Percentiles rank a stretch among this genome's conserved stretches.
Evolutionary conservation across 2,797 vertebrate species (phyloP).

Genomic region (Chaunax sp.): DNA sequence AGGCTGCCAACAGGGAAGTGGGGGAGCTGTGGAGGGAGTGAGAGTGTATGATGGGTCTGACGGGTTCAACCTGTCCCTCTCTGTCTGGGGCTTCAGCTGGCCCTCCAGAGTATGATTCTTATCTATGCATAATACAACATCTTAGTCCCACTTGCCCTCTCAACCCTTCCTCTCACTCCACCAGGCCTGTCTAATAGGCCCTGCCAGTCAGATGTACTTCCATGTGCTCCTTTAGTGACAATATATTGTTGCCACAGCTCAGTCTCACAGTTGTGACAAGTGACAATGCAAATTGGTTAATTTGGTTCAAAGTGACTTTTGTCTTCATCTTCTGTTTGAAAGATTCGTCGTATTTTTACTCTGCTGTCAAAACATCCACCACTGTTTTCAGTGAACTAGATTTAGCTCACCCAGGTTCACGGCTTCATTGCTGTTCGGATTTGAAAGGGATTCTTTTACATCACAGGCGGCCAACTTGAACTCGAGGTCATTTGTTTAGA

Average conservation of each 20-base stretch:
- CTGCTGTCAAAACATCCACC: conserved; percentile 30
- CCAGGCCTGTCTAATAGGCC: conserved; percentile 53
- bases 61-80: conserved; percentile 69
- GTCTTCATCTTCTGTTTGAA: conserved; percentile 48
- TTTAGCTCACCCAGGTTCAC: conserved; percentile 25
- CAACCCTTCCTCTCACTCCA: conserved; percentile 53
- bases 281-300: conserved; percentile 64
- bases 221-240: conserved; percentile 29
- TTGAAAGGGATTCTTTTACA: conserved; percentile 28
- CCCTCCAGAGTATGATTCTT: conserved; percentile 45
- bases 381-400: conserved; percentile 31
- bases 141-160: conserved; percentile 74
- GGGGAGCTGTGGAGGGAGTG: conserved; percentile 28
- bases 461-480: conserved; percentile 34
- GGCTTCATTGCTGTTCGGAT: conserved; percentile 26
- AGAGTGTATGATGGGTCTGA: conserved; percentile 62
- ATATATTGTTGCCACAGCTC: conserved; percentile 51
- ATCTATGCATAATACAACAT: conserved; percentile 77
- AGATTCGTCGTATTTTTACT: conserved; percentile 9
- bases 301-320: conserved; percentile 61
- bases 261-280: conserved; percentile 62
- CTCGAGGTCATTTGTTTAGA: conserved; percentile 10
- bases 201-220: conserved; percentile 31
- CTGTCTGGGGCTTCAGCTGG: conserved; percentile 71
- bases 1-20: conserved; percentile 41